phyloP scores from a whole-genome alignment of 1,140 invertebrate species.

The Phthorimaea operculella region DNA sequence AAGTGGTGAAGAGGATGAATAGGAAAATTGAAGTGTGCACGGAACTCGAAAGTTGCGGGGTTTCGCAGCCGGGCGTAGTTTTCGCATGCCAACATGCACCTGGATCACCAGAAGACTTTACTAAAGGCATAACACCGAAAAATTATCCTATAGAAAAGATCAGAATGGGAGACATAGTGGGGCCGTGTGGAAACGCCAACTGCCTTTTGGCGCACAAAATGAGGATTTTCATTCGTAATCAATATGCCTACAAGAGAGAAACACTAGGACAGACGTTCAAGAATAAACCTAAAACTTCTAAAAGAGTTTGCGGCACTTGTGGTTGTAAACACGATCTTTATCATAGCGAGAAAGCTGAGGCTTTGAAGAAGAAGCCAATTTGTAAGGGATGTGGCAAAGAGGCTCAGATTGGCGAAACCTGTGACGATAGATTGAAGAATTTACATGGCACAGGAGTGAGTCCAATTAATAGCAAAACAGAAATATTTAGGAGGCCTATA shows the following conservation, averaged over 20 bases:
- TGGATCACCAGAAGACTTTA: conserved; percentile 8
- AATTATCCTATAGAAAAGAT: conserved; percentile 52
- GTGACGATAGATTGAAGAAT: conserved; percentile 40
- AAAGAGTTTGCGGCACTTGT: conserved; percentile 51
- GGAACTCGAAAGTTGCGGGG: conserved; percentile 43
- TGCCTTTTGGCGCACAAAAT: conserved; percentile 57
- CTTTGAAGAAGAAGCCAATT: conserved; percentile 19
- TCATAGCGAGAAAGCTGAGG: conserved; percentile 45
- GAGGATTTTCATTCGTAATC: conserved; percentile 51
- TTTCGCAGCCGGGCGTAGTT: neutral
- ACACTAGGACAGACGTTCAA: conserved; percentile 21
- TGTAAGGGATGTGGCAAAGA: conserved; percentile 46
- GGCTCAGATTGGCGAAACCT: conserved; percentile 35
- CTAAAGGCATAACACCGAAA: conserved; percentile 16
- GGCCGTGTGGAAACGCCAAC: conserved; percentile 56
- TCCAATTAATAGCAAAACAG: no score
- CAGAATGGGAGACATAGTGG: conserved; percentile 56
- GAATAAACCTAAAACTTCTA: conserved; percentile 26
- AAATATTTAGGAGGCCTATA: no score
- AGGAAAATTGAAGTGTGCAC: conserved; percentile 54
- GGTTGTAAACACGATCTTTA: conserved; percentile 53
- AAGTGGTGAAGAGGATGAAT: conserved; percentile 29
- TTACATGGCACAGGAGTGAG: conserved; percentile 19
- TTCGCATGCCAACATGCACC: conserved; percentile 13
- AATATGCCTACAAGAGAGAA: conserved; percentile 49